Base-by-base conservation (phyloP, 2,113 vertebrate genomes). In the Chitala chitala region DNA sequence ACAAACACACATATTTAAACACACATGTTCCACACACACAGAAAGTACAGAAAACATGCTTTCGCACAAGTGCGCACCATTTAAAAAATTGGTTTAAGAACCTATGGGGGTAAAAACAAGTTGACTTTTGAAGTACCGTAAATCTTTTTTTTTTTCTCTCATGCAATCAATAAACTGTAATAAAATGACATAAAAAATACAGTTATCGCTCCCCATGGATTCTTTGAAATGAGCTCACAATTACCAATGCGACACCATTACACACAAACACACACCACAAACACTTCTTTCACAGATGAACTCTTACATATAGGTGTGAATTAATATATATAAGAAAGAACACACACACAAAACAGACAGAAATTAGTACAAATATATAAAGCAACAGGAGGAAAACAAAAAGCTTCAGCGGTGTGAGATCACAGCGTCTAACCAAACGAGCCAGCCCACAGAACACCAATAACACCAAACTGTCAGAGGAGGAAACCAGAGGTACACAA, bases 371-470 rank as follows among this genome's bases (percentile, higher is more conserved):
- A 77, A 61, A 85, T 79, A 78, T 78, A 51, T 82, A 82, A 87
- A 88, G 82, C 86, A 83, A 80, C 40, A 61, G 12, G 81, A 72
- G 80, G 82, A 83, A 85, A 55, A 88, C 78, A 87, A 75, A 78
- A 86, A 87, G 80, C 81, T 87, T 87, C 82, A 86, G 85, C 83
- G 79, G 89, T 81, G 29, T 42, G 64, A 44, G 33, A n/a, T 40
- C 53, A 44, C 63, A 61, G 88, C 85, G 86, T 82, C 84, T 85
- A 79, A 88, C 82, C 84, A 56, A 70, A 65, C 51, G 80, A 87
- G 79, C 84, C 84, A 89, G 84, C 84, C 84, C 81, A 88, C 87
- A 87, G 78, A 87, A 91, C 87, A 84, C 87, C 83, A 87, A 83
- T 82, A 80, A 88, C 83, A 89, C 83, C 78, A 83, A 82, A 82